phyloP scores from a whole-genome alignment of 2,888 invertebrate species.

The Dicyrtoma fusca region DNA sequence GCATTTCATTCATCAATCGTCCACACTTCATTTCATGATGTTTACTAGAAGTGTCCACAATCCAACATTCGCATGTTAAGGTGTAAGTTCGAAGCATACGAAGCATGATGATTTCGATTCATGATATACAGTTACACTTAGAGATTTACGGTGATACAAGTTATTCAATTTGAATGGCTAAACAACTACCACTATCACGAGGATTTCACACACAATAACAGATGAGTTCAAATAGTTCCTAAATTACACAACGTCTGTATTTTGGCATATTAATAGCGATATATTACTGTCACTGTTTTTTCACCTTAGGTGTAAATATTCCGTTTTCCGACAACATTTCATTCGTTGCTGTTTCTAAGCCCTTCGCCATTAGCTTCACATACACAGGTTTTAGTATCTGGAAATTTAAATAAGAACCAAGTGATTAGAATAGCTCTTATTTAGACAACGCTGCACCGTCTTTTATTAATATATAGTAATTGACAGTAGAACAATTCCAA shows the following conservation, averaged over 20 bases:
- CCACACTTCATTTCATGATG: too few relatives aligned
- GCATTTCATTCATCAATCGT: too few relatives aligned
- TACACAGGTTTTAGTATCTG: constrained; percentile 51
- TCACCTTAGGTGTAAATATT: constrained; percentile 30
- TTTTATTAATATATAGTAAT: neutral
- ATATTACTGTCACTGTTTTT: constrained; percentile 7
- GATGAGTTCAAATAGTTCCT: neutral
- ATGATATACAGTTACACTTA: neutral
- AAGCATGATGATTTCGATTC: too few relatives aligned
- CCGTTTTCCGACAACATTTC: constrained; percentile 28
- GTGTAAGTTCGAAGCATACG: too few relatives aligned
- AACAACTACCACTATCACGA: neutral
- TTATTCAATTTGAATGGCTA: neutral
- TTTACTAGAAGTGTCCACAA: too few relatives aligned
- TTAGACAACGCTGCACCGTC: neutral
- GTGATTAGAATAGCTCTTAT: neutral
- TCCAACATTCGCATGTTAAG: too few relatives aligned
- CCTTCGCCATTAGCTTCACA: constrained; percentile 45
- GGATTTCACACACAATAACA: constrained; percentile 2
- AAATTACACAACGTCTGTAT: neutral
- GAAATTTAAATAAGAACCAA: constrained; percentile 1
- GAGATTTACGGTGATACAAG: neutral
- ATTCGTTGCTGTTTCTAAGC: constrained; percentile 52
- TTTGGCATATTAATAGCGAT: neutral
- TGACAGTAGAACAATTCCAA: neutral